Evolutionary conservation across 2,113 vertebrate genomes (phyloP).

Genomic region (Ceuthmochares aereus): DNA sequence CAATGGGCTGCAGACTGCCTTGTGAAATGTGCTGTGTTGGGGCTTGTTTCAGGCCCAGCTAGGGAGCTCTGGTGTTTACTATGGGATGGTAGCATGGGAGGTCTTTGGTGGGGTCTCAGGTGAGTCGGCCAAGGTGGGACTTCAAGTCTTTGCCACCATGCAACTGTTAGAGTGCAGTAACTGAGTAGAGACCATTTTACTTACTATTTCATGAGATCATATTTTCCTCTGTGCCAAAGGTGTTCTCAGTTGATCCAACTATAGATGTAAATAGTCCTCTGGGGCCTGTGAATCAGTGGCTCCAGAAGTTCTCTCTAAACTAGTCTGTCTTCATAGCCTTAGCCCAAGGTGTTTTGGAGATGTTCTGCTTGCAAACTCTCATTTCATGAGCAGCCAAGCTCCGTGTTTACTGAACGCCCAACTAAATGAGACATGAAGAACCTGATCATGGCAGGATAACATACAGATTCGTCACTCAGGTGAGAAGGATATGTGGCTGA

Average conservation of each 20-base stretch:
- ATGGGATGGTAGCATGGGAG: neutral
- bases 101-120: neutral
- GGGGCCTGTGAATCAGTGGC: neutral
- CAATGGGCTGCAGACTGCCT: neutral
- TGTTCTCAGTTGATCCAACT: neutral
- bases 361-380: neutral
- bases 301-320: neutral
- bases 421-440: neutral
- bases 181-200: neutral
- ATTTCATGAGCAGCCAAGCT: neutral
- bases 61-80: neutral
- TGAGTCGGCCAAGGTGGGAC: neutral
- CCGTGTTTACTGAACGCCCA: neutral
- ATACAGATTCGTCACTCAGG: neutral
- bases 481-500: neutral
- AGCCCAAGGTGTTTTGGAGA: neutral
- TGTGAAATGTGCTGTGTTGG: neutral
- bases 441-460: neutral
- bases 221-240: neutral
- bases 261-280: neutral
- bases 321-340: neutral
- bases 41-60: neutral
- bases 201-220: accelerated
- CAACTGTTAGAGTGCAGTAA: neutral
- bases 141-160: neutral